Conservation (phyloP, 2,888 invertebrate species). For the Heliconius charithonia region DNA sequence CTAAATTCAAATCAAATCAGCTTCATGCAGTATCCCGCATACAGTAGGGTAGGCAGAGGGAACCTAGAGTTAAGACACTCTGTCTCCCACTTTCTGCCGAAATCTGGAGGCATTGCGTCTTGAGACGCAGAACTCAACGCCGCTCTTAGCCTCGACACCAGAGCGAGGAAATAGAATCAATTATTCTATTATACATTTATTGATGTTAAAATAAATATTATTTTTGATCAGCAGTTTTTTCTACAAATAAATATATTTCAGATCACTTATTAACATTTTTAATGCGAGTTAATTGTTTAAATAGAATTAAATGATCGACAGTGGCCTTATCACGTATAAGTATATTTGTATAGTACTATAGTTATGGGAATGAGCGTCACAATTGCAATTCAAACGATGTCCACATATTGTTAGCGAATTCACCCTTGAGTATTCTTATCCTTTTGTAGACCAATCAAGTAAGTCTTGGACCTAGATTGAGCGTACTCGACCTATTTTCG, state of each 20-base stretch:
- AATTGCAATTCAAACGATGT: slow-evolving; percentile 41
- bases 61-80: too few species aligned
- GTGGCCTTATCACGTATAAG: background rate
- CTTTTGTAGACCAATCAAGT: slow-evolving; percentile 68
- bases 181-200: too few species aligned
- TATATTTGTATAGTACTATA: background rate
- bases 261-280: background rate
- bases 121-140: too few species aligned
- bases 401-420: slow-evolving; percentile 47
- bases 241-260: too few species aligned
- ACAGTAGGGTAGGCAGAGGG: too few species aligned
- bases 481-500: slow-evolving; percentile 1
- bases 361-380: slow-evolving; percentile 39
- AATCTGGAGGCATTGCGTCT: too few species aligned
- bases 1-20: too few species aligned
- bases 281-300: background rate
- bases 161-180: too few species aligned
- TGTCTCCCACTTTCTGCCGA: too few species aligned
- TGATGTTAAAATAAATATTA: background rate
- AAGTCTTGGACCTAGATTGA: slow-evolving; percentile 31
- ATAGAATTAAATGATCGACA: background rate
- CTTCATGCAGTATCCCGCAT: too few species aligned
- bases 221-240: too few species aligned
- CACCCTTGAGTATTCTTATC: slow-evolving; percentile 54
- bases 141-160: too few species aligned